Percentiles rank a stretch among this genome's conserved stretches.
phyloP scores from a whole-genome alignment of 2,888 invertebrate species.

The Ormia ochracea region DNA sequence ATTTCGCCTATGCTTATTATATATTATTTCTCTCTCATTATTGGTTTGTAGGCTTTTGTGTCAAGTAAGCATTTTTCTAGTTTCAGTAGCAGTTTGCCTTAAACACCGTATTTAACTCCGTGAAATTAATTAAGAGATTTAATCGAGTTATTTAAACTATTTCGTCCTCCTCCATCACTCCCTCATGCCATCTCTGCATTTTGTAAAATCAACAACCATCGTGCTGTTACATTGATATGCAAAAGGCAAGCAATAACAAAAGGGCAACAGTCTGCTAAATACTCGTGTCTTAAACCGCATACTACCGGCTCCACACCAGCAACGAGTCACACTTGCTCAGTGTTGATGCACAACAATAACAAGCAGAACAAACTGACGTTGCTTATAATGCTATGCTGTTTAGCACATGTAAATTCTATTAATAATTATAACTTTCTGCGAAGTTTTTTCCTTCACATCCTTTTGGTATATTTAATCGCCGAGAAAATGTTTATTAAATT shows the following conservation, averaged over 20 bases:
- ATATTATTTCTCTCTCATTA: no score
- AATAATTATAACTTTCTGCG: constrained; percentile 39
- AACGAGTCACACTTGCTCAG: neutral
- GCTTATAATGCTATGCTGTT: constrained; percentile 19
- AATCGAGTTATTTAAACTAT: neutral
- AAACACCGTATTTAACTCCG: no score
- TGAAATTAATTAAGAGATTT: neutral
- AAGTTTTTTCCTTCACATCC: neutral
- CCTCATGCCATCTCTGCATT: neutral
- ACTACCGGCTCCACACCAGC: constrained; percentile 1
- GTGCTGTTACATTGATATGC: constrained; percentile 45
- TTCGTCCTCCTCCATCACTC: neutral
- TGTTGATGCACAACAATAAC: neutral
- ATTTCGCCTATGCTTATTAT: no score
- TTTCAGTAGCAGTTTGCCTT: no score
- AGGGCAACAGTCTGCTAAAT: constrained; percentile 55
- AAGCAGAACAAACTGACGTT: neutral
- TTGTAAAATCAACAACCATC: constrained; percentile 23
- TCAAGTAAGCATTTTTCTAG: no score
- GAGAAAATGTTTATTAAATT: constrained; percentile 52
- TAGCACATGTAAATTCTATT: constrained; percentile 59
- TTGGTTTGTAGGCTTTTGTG: no score
- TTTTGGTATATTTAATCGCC: constrained; percentile 24
- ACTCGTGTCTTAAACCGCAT: constrained; percentile 33
- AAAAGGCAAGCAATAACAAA: constrained; percentile 20